Conservation (phyloP, 1,140 invertebrate genomes). For the Cydia pomonella region DNA sequence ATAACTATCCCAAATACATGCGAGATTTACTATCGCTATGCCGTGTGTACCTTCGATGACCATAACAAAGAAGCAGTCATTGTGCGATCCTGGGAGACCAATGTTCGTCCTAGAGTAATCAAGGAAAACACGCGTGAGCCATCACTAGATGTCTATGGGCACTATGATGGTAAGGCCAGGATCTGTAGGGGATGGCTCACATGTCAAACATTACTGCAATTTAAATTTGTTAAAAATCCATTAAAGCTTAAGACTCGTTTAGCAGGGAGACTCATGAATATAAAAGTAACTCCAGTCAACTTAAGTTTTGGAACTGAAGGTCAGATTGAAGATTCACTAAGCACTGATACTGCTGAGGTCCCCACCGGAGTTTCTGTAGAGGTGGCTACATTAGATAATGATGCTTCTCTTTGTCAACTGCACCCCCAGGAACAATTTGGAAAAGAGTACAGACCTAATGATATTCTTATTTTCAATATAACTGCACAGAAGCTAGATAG, state of each 20-base stretch:
- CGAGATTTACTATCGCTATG: conserved; percentile 90
- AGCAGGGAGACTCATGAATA: conserved; percentile 83
- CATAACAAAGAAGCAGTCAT: conserved; percentile 82
- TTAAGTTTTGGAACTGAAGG: conserved; percentile 77
- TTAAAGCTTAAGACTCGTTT: conserved; percentile 91
- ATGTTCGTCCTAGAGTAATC: conserved; percentile 84
- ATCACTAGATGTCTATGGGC: conserved; percentile 83
- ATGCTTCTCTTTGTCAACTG: conserved; percentile 83
- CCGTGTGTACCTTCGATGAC: conserved; percentile 83
- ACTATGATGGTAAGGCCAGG: conserved; percentile 82
- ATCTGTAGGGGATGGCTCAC: conserved; percentile 94
- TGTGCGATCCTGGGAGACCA: conserved; percentile 92
- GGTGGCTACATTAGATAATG: conserved; percentile 81
- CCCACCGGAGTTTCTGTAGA: conserved; percentile 81
- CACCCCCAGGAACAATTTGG: conserved; percentile 92
- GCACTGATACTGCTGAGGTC: conserved; percentile 80
- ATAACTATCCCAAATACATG: conserved; percentile 84
- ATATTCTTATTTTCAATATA: conserved; percentile 91
- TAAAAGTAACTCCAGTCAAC: conserved; percentile 90
- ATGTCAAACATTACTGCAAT: conserved; percentile 91
- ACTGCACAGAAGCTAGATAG: conserved; percentile 87
- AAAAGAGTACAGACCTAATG: conserved; percentile 85
- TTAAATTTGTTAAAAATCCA: conserved; percentile 92
- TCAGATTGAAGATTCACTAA: conserved; percentile 78
- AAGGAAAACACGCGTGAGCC: conserved; percentile 55